Evolutionary conservation across 2,113 vertebrate species (phyloP), one percentile per base, ranked within the genome.

Genomic region (Piprites chloris): DNA sequence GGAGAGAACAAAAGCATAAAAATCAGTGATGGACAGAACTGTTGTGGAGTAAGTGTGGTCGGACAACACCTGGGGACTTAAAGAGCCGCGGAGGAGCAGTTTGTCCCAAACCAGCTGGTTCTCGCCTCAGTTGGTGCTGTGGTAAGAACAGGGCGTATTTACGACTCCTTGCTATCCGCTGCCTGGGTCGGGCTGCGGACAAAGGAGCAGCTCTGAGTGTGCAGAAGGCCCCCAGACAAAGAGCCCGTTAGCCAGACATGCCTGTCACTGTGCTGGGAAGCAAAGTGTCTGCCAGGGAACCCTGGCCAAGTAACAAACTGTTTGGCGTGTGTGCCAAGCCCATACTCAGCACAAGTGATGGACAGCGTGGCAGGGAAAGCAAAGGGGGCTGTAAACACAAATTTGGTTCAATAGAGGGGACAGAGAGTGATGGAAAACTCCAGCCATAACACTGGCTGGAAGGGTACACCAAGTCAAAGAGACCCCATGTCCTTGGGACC

Each of bases 181-280:
- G 92, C 89, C 89, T 63, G 69, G 79, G 83, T 83, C 85, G 59
- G 88, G 94, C 95, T 71, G 74, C 83, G 87, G 96, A 95, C 94
- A 92, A 92, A 93, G 84, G 71, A 97, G 85, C 88, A 86, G 82
- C 83, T 92, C 95, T 93, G 90, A 92, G 67, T 67, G 59, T 53
- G 88, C 88, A 83, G 8, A 71, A 94, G 87, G 49, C 75, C 62
- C 78, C 66, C 85, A 83, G 96, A 94, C 95, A 96, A 95, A 95
- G 94, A 90, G 85, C 63, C 90, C 66, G 28, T 91, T 68, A 95
- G 89, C 91, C 93, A 95, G 53, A 95, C 73, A 19, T 72, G 91
- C 37, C 80, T 66, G 69, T 93, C 85, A 27, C 92, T 79, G n/a
- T 85, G 95, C 62, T 0, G 42, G 65, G 71, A 76, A 77, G 90